A percentile compares a stretch with the other conserved stretches of the same genome.
Evolutionary conservation across 2,797 vertebrate species (phyloP).

Genomic region (Odontamblyopus lacepedii): DNA sequence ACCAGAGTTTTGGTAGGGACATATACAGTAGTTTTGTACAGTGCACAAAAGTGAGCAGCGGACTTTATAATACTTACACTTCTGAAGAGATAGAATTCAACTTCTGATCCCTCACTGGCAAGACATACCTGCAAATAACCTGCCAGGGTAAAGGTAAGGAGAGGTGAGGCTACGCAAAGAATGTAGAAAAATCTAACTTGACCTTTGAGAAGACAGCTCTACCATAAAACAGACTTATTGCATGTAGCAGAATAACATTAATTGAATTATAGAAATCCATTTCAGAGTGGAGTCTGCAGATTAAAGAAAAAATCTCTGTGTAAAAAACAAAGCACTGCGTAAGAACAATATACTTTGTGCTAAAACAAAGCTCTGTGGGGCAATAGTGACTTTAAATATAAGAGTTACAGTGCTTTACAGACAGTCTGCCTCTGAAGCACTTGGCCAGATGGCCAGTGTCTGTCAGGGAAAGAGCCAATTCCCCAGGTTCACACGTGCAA

Average conservation of each 20-base stretch:
- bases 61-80: background rate
- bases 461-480: conserved; percentile 56
- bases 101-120: conserved; percentile 36
- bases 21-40: no score
- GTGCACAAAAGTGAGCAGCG: background rate
- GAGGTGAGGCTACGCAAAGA: conserved; percentile 8
- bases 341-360: conserved; percentile 28
- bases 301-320: background rate
- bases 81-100: conserved; percentile 18
- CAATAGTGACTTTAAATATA: conserved; percentile 58
- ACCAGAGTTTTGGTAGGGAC: background rate
- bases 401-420: conserved; percentile 62
- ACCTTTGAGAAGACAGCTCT: conserved; percentile 38
- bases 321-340: no score
- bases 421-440: conserved; percentile 63
- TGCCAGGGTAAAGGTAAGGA: background rate
- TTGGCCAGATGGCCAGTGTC: conserved; percentile 70
- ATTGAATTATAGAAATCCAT: conserved; percentile 40
- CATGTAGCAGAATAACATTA: conserved; percentile 29
- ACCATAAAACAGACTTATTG: conserved; percentile 20
- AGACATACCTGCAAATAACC: conserved; percentile 25
- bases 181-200: conserved; percentile 34
- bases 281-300: conserved; percentile 25
- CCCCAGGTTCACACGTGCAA: conserved; percentile 39
- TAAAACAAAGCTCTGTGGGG: conserved; percentile 42